phyloP scores from a whole-genome alignment of 1,140 invertebrate species.

The Saccostrea echinata region DNA sequence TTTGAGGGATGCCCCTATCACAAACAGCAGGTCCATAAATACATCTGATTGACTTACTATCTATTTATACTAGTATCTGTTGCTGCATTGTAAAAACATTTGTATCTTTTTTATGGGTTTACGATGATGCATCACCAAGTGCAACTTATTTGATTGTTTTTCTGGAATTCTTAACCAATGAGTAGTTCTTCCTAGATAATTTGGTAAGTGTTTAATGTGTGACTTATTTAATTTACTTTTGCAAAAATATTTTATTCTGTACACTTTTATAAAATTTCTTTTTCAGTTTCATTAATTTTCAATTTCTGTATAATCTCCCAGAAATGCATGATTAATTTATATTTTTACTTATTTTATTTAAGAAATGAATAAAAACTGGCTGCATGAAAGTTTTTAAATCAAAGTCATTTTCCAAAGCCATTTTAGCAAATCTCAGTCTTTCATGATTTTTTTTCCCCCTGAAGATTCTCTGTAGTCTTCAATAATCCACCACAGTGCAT shows the following conservation, averaged over 20 bases:
- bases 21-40: conserved; percentile 15
- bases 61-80: conserved; percentile 17
- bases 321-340: too few species aligned
- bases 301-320: not conserved
- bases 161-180: conserved; percentile 13
- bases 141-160: not conserved
- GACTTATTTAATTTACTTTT: not conserved
- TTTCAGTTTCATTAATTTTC: not conserved
- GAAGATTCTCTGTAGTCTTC: not conserved
- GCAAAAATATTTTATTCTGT: not conserved
- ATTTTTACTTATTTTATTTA: too few species aligned
- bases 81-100: conserved; percentile 21
- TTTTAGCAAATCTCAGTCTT: not conserved
- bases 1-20: conserved; percentile 32
- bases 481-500: not conserved
- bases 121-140: conserved; percentile 7
- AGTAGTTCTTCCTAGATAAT: not conserved
- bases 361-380: too few species aligned
- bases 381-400: too few species aligned
- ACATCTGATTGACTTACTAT: conserved; percentile 25
- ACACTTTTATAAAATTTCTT: not conserved
- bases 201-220: not conserved
- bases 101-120: not conserved
- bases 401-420: not conserved
- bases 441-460: not conserved